Conservation (phyloP, 2,888 invertebrate species). For the Encarsia formosa region DNA sequence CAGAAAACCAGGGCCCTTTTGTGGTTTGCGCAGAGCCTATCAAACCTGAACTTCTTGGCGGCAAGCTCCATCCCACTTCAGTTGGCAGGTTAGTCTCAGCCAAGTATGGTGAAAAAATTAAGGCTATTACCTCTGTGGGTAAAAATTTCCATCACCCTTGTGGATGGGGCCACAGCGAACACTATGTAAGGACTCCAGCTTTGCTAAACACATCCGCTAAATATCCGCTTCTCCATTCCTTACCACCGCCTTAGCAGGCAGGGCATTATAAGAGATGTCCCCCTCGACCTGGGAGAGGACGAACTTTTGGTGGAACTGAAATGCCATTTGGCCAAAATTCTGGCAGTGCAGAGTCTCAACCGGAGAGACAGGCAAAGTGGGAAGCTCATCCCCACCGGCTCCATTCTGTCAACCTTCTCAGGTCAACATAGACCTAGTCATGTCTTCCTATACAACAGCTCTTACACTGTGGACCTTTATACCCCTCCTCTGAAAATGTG, state of each 20-base stretch:
- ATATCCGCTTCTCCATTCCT: conserved; percentile 1
- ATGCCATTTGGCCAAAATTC: neutral
- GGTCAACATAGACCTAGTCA: neutral
- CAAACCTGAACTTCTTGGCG: too few relatives aligned
- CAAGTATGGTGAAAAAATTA: neutral
- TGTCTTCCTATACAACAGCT: neutral
- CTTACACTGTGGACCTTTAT: neutral
- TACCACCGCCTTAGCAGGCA: neutral
- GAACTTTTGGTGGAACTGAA: neutral
- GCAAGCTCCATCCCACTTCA: neutral
- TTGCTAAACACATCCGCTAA: neutral
- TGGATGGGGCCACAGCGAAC: too few relatives aligned
- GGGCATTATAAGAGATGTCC: conserved; percentile 4
- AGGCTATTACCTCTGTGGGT: neutral
- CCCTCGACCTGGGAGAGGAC: neutral
- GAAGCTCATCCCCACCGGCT: neutral
- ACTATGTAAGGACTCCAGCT: neutral
- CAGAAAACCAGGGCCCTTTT: too few relatives aligned
- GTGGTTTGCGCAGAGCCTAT: too few relatives aligned
- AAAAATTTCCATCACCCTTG: too few relatives aligned
- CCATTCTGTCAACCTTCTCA: neutral
- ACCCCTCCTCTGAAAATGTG: neutral
- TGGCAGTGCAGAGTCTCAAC: neutral
- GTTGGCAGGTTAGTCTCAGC: neutral
- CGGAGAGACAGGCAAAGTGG: neutral